phyloP scores from a whole-genome alignment of 1,140 invertebrate genomes.

The Diachasma alloeum region DNA sequence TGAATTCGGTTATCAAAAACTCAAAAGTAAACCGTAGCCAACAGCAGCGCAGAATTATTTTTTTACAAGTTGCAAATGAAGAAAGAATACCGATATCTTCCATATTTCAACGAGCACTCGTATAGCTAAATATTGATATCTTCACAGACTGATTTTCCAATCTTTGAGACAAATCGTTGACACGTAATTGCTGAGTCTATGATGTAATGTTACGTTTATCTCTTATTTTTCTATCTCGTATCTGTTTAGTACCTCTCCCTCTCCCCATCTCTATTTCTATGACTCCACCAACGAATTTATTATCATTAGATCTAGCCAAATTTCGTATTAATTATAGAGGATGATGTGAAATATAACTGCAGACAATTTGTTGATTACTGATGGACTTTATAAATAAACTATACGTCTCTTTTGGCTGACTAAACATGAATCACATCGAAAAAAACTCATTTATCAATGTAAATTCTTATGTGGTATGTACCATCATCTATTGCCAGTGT shows the following conservation, averaged over 20 bases:
- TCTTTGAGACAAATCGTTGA: background rate
- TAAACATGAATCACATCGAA: background rate
- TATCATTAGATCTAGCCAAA: constrained; percentile 8
- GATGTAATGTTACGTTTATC: background rate
- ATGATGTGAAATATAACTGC: background rate
- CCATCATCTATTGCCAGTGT: background rate
- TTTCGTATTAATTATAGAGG: background rate
- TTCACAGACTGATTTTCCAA: constrained; percentile 26
- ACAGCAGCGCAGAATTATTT: constrained; percentile 34
- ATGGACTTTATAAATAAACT: background rate
- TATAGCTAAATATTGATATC: background rate
- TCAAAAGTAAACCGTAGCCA: constrained; percentile 9
- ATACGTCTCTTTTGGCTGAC: background rate
- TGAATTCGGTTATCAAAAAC: background rate
- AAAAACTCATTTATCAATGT: background rate
- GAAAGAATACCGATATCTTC: background rate
- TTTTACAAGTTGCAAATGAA: constrained; percentile 26
- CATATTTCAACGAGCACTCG: background rate
- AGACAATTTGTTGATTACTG: background rate
- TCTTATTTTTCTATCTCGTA: background rate
- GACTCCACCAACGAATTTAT: constrained; percentile 23
- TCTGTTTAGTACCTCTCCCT: background rate
- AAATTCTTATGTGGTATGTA: background rate
- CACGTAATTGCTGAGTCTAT: background rate
- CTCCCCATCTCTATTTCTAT: background rate